Conservation (phyloP, 2,888 invertebrate genomes). For the Drosophila leonis region DNA sequence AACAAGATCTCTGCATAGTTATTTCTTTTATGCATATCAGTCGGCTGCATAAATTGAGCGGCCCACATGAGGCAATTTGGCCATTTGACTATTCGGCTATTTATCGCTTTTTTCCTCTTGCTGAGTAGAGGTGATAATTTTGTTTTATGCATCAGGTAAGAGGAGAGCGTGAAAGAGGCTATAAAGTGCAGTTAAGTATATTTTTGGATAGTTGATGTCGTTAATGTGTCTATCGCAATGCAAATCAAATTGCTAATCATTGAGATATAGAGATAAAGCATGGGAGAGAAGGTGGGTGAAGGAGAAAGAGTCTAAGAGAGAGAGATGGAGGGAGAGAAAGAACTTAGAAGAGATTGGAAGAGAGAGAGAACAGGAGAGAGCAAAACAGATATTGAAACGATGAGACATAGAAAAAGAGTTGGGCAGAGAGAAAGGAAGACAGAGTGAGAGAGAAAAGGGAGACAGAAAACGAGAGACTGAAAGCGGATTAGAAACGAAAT, state of each 20-base stretch:
- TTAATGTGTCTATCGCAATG: constrained; percentile 5
- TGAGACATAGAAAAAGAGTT: no score
- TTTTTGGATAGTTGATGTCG: constrained; percentile 6
- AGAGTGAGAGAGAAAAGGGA: no score
- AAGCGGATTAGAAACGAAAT: no score
- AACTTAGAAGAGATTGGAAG: background rate
- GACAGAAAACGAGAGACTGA: no score
- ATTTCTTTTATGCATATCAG: constrained; percentile 55
- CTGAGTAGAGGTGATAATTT: constrained; percentile 24
- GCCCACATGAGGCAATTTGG: constrained; percentile 30
- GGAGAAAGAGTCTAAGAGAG: background rate
- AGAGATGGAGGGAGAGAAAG: background rate
- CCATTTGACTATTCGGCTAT: constrained; percentile 37
- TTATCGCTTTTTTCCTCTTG: constrained; percentile 29
- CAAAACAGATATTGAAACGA: background rate
- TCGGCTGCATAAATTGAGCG: constrained; percentile 42
- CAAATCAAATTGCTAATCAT: background rate
- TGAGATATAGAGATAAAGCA: background rate
- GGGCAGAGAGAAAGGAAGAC: no score
- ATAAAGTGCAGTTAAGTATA: constrained; percentile 32
- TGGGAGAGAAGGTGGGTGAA: no score
- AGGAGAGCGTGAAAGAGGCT: constrained; percentile 42
- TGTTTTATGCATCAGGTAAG: constrained; percentile 32
- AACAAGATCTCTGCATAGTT: constrained; percentile 9
- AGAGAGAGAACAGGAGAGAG: background rate